Percentiles rank a stretch among this genome's conserved stretches.
phyloP scores from a whole-genome alignment of 2,888 invertebrate genomes.

The Scaeva pyrastri region DNA sequence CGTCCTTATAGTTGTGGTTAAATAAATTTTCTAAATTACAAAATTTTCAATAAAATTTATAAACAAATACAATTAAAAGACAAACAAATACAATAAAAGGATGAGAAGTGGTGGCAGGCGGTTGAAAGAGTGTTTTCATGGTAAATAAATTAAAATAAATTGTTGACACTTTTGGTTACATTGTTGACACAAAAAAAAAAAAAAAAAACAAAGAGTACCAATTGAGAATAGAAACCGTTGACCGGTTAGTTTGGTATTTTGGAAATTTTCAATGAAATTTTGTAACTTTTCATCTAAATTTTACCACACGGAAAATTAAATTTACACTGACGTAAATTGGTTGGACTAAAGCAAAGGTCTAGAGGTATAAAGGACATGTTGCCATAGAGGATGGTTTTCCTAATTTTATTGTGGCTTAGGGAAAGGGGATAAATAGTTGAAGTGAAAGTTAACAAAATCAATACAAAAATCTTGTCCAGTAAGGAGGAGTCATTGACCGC shows the following conservation, averaged over 20 bases:
- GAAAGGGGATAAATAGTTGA: background rate
- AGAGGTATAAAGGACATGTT: background rate
- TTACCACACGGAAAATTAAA: conserved; percentile 34
- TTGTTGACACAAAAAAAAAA: conserved; percentile 16
- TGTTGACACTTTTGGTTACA: conserved; percentile 65
- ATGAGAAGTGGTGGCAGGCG: background rate
- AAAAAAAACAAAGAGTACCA: background rate
- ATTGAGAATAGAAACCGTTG: background rate
- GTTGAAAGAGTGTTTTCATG: conserved; percentile 16
- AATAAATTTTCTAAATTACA: conserved; percentile 69
- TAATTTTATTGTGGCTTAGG: background rate
- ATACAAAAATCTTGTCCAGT: too few species aligned
- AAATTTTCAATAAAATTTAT: conserved; percentile 15
- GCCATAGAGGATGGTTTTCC: background rate
- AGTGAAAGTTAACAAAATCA: too few species aligned
- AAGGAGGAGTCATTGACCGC: too few species aligned
- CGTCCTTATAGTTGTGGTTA: conserved; percentile 32
- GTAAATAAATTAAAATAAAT: conserved; percentile 55
- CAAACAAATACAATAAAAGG: background rate
- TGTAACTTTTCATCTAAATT: conserved; percentile 47
- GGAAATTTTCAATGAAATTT: conserved; percentile 28
- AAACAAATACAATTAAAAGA: background rate
- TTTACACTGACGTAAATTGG: conserved; percentile 20
- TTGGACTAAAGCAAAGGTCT: too few species aligned
- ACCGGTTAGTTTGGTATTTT: background rate